Percentiles rank a stretch among this genome's conserved stretches.
These are phyloP conservation scores for Epinotia bilunana DNA, from an alignment of 2,888 invertebrate species.

Conservation along the genomic window DNA sequence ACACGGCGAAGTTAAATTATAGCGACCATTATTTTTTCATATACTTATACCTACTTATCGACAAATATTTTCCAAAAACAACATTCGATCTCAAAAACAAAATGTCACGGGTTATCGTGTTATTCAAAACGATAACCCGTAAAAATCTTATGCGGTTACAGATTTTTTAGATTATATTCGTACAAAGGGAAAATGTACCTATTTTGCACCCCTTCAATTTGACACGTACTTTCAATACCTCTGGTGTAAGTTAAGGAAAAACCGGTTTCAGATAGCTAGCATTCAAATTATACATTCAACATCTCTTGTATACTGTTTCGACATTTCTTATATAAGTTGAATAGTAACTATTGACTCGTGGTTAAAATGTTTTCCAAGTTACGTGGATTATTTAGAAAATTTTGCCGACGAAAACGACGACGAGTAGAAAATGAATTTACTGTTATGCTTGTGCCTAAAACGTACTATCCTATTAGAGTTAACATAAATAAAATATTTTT, in stretches of 20 bases:
- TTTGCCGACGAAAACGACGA: too few relatives aligned
- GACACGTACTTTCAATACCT: neutral
- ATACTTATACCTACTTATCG: neutral
- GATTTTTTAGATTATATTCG: neutral
- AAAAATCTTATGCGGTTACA: neutral
- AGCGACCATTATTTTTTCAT: too few relatives aligned
- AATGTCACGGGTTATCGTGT: too few relatives aligned
- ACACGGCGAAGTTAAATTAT: too few relatives aligned
- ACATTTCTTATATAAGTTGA: too few relatives aligned
- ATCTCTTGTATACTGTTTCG: too few relatives aligned
- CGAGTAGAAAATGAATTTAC: neutral
- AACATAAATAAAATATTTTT: neutral
- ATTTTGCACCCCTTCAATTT: neutral
- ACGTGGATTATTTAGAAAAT: too few relatives aligned
- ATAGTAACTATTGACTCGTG: too few relatives aligned
- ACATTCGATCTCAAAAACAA: conserved; percentile 15
- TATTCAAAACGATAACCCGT: neutral
- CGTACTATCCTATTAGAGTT: neutral
- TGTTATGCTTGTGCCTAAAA: neutral
- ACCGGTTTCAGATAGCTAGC: too few relatives aligned
- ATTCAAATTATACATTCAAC: too few relatives aligned
- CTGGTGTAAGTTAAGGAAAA: neutral
- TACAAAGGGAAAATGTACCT: neutral
- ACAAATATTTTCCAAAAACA: too few relatives aligned
- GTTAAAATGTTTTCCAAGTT: too few relatives aligned